These are phyloP conservation scores for Meleagris gallopavo DNA, from an alignment of 2,113 vertebrate species.

Conservation along the genomic window DNA sequence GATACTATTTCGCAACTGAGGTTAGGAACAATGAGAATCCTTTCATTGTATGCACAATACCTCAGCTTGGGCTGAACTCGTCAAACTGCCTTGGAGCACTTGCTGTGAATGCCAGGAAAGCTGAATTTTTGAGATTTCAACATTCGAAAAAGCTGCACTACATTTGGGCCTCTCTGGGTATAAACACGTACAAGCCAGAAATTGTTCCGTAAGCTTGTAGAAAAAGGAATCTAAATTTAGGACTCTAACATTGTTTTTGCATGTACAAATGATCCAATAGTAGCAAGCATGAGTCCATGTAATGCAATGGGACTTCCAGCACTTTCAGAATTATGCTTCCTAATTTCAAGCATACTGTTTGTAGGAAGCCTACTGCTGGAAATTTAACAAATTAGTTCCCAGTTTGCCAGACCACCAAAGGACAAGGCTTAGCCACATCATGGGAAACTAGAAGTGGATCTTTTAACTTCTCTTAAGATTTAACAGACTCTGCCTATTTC, in stretches of 20 bases:
- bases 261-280: constrained; percentile 7
- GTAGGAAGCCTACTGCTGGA: background rate
- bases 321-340: constrained; percentile 9
- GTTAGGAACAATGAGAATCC: constrained; percentile 56
- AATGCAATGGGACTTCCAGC: background rate
- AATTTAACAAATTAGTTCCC: background rate
- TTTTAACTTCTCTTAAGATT: background rate
- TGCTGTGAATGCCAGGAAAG: constrained; percentile 49
- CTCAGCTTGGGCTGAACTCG: constrained; percentile 52
- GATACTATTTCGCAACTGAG: background rate
- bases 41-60: constrained; percentile 37
- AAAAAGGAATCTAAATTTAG: background rate
- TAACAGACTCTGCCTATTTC: background rate
- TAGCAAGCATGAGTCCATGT: background rate
- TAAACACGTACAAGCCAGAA: background rate
- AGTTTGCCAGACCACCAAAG: background rate
- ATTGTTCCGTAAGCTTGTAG: background rate
- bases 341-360: constrained; percentile 5
- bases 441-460: background rate
- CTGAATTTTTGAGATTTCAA: background rate
- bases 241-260: background rate
- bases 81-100: constrained; percentile 37
- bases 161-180: background rate
- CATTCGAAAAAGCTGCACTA: background rate
- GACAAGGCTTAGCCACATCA: background rate